Percentiles rank a stretch among this genome's conserved stretches.
Conservation (phyloP, 2,888 invertebrate species). For the Patella depressa region DNA sequence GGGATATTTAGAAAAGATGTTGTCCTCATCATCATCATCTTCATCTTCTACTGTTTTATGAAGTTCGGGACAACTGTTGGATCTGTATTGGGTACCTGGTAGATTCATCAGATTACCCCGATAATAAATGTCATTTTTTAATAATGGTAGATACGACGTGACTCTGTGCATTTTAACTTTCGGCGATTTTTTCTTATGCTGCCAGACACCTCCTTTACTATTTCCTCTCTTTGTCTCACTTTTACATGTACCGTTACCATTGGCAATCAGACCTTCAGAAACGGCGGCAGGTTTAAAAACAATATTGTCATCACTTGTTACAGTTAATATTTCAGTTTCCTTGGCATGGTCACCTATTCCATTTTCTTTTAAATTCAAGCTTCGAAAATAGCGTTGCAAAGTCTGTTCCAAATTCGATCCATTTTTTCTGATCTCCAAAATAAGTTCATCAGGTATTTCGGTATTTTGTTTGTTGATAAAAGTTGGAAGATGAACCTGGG, state of each 20-base stretch:
- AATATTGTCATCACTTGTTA: slow-evolving; percentile 31
- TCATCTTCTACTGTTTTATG: slow-evolving; percentile 42
- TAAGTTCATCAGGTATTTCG: slow-evolving; percentile 44
- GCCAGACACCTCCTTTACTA: slow-evolving; percentile 24
- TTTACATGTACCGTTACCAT: slow-evolving; percentile 8
- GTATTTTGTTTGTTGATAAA: slow-evolving; percentile 74
- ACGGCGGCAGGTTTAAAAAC: slow-evolving; percentile 12
- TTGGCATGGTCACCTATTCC: slow-evolving; percentile 6
- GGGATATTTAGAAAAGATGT: slow-evolving; percentile 18
- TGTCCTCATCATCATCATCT: slow-evolving; percentile 40
- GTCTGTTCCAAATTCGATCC: slow-evolving; percentile 32
- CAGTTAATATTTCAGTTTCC: slow-evolving; percentile 14
- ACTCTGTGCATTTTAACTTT: slow-evolving; percentile 20
- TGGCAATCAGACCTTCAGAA: neutral
- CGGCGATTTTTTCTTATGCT: slow-evolving; percentile 27
- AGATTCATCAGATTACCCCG: slow-evolving; percentile 61
- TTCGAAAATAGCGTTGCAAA: slow-evolving; percentile 19
- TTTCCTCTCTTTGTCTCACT: slow-evolving; percentile 22
- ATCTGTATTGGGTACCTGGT: slow-evolving; percentile 71
- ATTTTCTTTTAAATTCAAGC: slow-evolving; percentile 11
- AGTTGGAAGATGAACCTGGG: slow-evolving; percentile 88
- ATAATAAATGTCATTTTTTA: slow-evolving; percentile 68
- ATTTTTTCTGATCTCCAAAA: slow-evolving; percentile 48
- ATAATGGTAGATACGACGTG: slow-evolving; percentile 52
- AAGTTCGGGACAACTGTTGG: slow-evolving; percentile 92